Evolutionary conservation across 2,888 invertebrate species (phyloP), one percentile per base, ranked within the genome.

Genomic region (Sceliomorpha sp.): DNA sequence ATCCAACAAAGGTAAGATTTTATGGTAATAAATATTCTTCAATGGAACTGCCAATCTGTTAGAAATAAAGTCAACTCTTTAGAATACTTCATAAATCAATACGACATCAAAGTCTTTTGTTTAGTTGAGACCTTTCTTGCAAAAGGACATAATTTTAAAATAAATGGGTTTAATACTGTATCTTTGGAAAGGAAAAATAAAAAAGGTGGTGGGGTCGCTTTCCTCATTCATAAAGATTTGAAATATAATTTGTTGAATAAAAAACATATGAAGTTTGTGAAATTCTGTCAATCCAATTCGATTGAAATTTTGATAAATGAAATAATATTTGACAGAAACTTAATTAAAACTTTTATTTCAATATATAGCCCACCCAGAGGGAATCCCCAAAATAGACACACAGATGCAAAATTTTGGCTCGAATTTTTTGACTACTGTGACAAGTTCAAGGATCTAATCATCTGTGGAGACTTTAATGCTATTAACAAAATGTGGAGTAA

Each of bases 381-480:
- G 5, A 5, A 5, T 4, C 2, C 20, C 5, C 3, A 5, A 5
- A 20, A 2, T 20, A 4, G 3, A 20, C 20, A 8, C 7, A 51
- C 51, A 1, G 20, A 17, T 5, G 12, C 26, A 1, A 15, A 17
- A 5, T 39, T 51, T 12, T 51, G 37, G 51, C 0, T 13, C 9
- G 5, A 29, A 12, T 39, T 51, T 31, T 10, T 4, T 2, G 20
- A 20, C 5, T 20, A 4, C 20, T 45, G 10, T 5, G 15, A 9
- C n/a, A 29, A 17, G 1, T 15, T 45, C 1, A 10, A 45, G 2
- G 14, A 31, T 3, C 1, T 14, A 1, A 15, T 45, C 8, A 1
- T 50, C 1, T 37, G 50, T 10, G 50, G 50, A 7, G 50, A 50
- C 7, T 50, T 50, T n/a, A 50, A 50, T 12, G 50, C 50, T 0